Percentiles rank a stretch among this genome's conserved stretches.
Evolutionary conservation across 2,113 vertebrate species (phyloP).

Genomic region (Silurus glanis): DNA sequence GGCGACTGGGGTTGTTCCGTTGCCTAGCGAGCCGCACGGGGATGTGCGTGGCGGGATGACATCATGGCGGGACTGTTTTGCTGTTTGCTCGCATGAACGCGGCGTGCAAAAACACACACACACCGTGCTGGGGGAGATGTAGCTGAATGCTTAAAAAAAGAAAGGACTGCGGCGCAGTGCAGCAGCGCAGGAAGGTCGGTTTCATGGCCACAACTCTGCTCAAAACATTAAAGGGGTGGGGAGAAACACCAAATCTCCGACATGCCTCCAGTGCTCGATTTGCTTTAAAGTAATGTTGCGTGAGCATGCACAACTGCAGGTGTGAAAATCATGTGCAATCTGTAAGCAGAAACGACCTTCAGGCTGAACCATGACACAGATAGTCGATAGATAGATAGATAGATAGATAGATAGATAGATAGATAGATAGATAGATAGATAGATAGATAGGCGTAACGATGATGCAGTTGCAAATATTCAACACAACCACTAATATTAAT

Average conservation of each 20-base stretch:
- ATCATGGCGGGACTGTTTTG: conserved; percentile 34
- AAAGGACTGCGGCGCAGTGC: background rate
- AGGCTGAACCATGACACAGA: background rate
- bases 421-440: conserved; percentile 4
- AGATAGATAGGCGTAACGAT: background rate
- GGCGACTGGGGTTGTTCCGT: conserved; percentile 24
- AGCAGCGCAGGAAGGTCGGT: background rate
- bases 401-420: conserved; percentile 8
- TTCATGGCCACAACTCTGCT: background rate
- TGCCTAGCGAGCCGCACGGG: conserved; percentile 24
- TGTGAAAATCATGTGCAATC: background rate
- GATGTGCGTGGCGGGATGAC: conserved; percentile 45
- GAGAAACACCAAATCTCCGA: background rate
- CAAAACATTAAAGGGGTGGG: background rate
- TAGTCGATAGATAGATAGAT: background rate
- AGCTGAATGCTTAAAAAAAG: background rate
- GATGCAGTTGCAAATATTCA: background rate
- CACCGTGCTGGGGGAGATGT: background rate
- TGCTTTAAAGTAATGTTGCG: no score
- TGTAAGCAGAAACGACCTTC: background rate
- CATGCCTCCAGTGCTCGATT: background rate
- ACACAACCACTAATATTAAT: background rate
- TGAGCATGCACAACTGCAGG: background rate
- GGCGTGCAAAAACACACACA: background rate
- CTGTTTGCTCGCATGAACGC: conserved; percentile 21